Evolutionary conservation across 2,888 invertebrate genomes (phyloP), one percentile per base, ranked within the genome.

Genomic region (Mamestra brassicae): DNA sequence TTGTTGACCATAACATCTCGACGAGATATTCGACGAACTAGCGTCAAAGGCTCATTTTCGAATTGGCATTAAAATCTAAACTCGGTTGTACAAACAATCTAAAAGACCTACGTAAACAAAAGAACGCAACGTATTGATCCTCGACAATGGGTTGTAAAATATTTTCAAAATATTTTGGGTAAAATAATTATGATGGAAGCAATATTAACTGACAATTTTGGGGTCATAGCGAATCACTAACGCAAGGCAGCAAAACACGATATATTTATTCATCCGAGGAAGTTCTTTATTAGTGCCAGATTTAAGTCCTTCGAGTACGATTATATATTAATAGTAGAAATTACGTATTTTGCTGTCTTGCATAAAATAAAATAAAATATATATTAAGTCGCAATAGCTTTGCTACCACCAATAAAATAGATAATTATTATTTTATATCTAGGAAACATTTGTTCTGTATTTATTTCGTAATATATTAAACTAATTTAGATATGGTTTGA

Each of bases 401-500:
- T 80, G 85, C 85, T 85, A 88, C 88, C 88, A 86, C 81, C 87
- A 85, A 83, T 85, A 78, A 84, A 84, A 80, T 78, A 87, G 76
- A 75, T 78, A 76, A 67, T 80, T 71, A 71, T 78, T 74, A 63
- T 77, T 81, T 79, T 77, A 83, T 74, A 80, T 72, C 84, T 87
- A 86, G 76, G 66, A 85, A 86, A 84, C 84, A 84, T 26, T 26
- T 75, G 77, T 84, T 80, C 76, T 84, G 82, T 76, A 78, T 80
- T 80, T 79, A 75, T 79, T 78, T 74, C 71, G 76, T 75, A 78
- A 80, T 86, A 80, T 83, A 84, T 84, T 86, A 76, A 82, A 89
- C 82, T 87, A 84, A 87, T 84, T 87, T 82, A 87, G 88, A 89
- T 88, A 89, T 89, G 89, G 84, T 87, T 80, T 84, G 74, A 83